Evolutionary conservation across 2,113 vertebrate species (phyloP).

Genomic region (Struthidea cinerea): DNA sequence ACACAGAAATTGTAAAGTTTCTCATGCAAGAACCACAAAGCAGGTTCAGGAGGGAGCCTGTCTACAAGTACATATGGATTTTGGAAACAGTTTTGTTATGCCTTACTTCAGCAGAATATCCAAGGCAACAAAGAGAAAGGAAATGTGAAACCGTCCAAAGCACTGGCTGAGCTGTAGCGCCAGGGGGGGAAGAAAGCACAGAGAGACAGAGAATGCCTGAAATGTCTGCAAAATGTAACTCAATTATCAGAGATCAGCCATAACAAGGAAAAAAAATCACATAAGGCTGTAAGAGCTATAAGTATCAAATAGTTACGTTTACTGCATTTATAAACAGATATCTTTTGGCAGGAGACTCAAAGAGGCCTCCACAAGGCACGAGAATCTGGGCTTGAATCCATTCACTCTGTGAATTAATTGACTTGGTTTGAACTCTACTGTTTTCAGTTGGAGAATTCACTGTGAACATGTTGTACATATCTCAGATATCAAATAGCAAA

Average conservation of each 20-base stretch:
- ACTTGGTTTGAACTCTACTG: conserved; percentile 86
- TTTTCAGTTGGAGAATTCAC: conserved; percentile 87
- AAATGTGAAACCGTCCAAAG: conserved; percentile 39
- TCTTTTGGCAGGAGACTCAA: conserved; percentile 80
- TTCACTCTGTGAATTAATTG: conserved; percentile 86
- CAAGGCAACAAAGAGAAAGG: conserved; percentile 62
- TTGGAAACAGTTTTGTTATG: conserved; percentile 63
- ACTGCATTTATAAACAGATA: conserved; percentile 81
- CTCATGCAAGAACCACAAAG: conserved; percentile 18
- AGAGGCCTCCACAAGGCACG: conserved; percentile 78
- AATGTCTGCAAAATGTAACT: conserved; percentile 66
- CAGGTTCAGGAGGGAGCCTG: conserved; percentile 36
- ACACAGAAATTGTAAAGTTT: neutral
- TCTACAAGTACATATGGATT: conserved; percentile 29
- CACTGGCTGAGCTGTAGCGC: conserved; percentile 24
- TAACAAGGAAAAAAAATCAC: conserved; percentile 65
- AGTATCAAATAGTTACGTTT: conserved; percentile 75
- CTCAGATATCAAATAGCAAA: conserved; percentile 86
- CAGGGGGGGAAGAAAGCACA: conserved; percentile 6
- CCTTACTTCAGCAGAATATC: conserved; percentile 69
- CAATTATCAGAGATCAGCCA: conserved; percentile 70
- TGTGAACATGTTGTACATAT: conserved; percentile 86
- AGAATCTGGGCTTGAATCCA: conserved; percentile 82
- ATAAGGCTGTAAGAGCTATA: conserved; percentile 72
- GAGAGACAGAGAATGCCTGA: conserved; percentile 57